Conservation (phyloP, 1,140 invertebrate genomes). For the Semibalanus balanoides region DNA sequence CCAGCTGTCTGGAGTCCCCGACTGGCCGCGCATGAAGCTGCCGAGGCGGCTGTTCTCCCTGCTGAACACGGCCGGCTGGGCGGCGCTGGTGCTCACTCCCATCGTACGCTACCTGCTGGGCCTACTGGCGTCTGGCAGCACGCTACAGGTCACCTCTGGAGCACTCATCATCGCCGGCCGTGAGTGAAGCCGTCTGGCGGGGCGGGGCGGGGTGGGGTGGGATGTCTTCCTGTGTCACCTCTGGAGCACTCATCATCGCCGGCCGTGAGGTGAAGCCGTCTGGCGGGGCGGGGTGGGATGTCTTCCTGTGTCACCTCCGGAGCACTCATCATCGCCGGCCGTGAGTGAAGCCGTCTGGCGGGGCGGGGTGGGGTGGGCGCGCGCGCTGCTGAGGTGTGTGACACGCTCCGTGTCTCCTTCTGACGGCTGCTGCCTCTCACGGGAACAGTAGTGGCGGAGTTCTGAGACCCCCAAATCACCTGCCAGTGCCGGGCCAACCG, state of each 20-base stretch:
- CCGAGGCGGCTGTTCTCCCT: constrained; percentile 47
- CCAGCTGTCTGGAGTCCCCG: constrained; percentile 48
- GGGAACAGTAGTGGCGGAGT: too few relatives aligned
- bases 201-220: too few relatives aligned
- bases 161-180: neutral
- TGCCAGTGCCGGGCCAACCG: too few relatives aligned
- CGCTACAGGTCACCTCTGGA: neutral
- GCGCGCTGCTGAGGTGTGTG: too few relatives aligned
- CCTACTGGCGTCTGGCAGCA: neutral
- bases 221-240: neutral
- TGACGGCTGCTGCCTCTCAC: too few relatives aligned
- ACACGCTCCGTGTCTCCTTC: too few relatives aligned
- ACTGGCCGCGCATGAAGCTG: constrained; percentile 38
- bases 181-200: neutral
- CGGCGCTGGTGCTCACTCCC: constrained; percentile 46
- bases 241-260: neutral
- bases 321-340: neutral
- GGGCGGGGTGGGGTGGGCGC: too few relatives aligned
- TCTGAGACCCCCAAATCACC: too few relatives aligned
- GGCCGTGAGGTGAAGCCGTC: neutral
- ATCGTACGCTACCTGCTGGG: constrained; percentile 43
- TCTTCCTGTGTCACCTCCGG: neutral
- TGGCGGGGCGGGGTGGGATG: neutral
- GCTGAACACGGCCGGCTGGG: constrained; percentile 56
- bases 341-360: neutral